A percentile compares a stretch with the other conserved stretches of the same genome.
phyloP scores from a whole-genome alignment of 2,888 invertebrate genomes.

The Incurvaria masculella region DNA sequence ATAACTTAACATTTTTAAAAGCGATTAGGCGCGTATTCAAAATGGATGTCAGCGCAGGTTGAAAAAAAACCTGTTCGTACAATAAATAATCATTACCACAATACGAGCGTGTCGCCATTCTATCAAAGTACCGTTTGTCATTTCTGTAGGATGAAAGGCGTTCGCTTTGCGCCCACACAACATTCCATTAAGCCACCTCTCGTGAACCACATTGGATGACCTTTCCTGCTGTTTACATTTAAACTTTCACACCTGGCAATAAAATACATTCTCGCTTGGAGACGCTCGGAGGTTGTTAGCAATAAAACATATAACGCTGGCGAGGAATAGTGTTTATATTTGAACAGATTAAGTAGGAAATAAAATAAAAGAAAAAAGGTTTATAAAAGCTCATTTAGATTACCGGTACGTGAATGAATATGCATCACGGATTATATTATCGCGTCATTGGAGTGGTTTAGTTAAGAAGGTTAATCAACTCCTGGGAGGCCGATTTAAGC shows the following conservation, averaged over 20 bases:
- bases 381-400: conserved; percentile 46
- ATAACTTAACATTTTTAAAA: too few species aligned
- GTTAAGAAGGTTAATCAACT: neutral
- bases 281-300: neutral
- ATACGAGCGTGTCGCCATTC: neutral
- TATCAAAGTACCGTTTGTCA: neutral
- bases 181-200: neutral
- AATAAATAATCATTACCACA: neutral
- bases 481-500: neutral
- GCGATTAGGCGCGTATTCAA: too few species aligned
- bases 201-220: too few species aligned
- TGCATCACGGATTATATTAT: conserved; percentile 37
- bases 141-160: neutral
- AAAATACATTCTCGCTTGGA: neutral
- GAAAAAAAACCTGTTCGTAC: neutral
- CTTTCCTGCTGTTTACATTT: neutral
- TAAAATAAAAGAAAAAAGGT: neutral
- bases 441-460: conserved; percentile 29
- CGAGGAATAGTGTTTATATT: neutral
- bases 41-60: too few species aligned
- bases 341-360: neutral
- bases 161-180: neutral
- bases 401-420: conserved; percentile 43
- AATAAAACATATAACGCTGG: neutral
- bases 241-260: neutral